Evolutionary conservation across 2,888 invertebrate species (phyloP).

Genomic region (Dryococelus australis): DNA sequence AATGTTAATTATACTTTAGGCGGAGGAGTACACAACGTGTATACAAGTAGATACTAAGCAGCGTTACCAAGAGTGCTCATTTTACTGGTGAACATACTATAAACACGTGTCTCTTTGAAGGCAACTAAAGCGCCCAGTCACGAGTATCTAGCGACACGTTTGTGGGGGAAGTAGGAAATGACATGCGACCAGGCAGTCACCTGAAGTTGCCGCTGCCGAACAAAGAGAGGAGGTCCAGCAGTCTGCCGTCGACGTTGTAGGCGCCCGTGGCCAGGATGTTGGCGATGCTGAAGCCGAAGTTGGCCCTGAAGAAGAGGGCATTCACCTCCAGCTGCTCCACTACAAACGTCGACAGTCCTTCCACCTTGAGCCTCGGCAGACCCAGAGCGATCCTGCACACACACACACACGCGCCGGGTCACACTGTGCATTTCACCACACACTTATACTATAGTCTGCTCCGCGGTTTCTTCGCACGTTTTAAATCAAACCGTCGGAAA

Average conservation of each 20-base stretch:
- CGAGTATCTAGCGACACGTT: too few relatives aligned
- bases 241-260: constrained; percentile 42
- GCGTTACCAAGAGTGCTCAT: too few relatives aligned
- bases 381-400: constrained; percentile 35
- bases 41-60: too few relatives aligned
- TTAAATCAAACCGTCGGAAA: too few relatives aligned
- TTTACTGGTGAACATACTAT: too few relatives aligned
- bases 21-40: too few relatives aligned
- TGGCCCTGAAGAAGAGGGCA: constrained; percentile 38
- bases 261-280: constrained; percentile 36
- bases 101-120: too few relatives aligned
- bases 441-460: not conserved
- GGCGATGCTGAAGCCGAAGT: constrained; percentile 42
- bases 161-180: too few relatives aligned
- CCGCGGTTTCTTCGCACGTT: too few relatives aligned
- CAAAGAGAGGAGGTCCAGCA: constrained; percentile 45
- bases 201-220: constrained; percentile 47
- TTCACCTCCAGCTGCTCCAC: constrained; percentile 33
- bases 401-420: not conserved
- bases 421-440: not conserved
- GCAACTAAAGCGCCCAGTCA: too few relatives aligned
- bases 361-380: constrained; percentile 41
- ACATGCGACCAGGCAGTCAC: constrained; percentile 30
- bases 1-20: too few relatives aligned
- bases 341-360: constrained; percentile 44